Conservation (phyloP, 2,888 invertebrate species). For the Smittia aterrima region DNA sequence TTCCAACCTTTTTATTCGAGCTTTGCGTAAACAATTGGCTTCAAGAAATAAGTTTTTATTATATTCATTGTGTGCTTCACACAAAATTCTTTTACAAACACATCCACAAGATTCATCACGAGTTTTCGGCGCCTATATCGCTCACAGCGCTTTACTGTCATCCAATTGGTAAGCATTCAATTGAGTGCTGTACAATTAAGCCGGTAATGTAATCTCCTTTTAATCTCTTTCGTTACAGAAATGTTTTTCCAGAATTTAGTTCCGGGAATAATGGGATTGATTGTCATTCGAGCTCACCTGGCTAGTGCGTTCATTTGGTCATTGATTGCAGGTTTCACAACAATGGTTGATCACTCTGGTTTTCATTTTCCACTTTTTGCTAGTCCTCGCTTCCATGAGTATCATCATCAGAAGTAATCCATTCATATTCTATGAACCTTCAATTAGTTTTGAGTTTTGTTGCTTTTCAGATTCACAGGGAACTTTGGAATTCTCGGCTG, state of each 20-base stretch:
- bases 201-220: not conserved
- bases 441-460: no score
- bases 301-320: not conserved
- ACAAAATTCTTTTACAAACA: not conserved
- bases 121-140: conserved; percentile 1
- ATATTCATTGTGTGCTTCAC: not conserved
- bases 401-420: not conserved
- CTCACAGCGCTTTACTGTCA: not conserved
- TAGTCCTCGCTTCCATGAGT: not conserved
- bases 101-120: conserved; percentile 10
- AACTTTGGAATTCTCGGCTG: not conserved
- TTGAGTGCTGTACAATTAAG: not conserved
- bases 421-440: no score
- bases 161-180: conserved; percentile 4
- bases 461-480: not conserved
- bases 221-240: not conserved
- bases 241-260: not conserved
- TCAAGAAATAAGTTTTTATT: not conserved
- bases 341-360: conserved; percentile 36
- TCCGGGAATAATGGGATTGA: not conserved
- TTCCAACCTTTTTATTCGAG: not conserved
- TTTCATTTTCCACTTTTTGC: conserved; percentile 35
- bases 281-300: not conserved
- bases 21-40: not conserved
- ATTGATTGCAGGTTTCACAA: not conserved